These are phyloP conservation scores for Acanthornis magna DNA, from an alignment of 2,797 vertebrate species.

Conservation along the genomic window DNA sequence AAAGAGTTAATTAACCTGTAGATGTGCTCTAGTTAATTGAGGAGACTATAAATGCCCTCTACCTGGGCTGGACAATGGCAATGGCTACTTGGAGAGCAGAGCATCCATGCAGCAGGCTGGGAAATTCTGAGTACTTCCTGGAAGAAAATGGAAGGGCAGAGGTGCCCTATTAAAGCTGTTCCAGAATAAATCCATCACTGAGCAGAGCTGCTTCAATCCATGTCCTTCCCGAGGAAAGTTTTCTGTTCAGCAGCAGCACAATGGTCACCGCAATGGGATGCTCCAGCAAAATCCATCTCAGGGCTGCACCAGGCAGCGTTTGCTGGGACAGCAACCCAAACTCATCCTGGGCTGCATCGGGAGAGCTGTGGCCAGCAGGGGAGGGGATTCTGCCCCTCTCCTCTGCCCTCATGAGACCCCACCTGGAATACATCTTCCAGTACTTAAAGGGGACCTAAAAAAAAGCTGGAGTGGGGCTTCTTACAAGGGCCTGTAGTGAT, in stretches of 20 bases:
- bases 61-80: background rate
- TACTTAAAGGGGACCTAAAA: background rate
- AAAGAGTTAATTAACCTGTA: background rate
- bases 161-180: background rate
- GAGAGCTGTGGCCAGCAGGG: background rate
- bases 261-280: background rate
- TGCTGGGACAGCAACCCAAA: background rate
- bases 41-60: background rate
- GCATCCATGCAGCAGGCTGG: accelerated
- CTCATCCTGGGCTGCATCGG: background rate
- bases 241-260: background rate
- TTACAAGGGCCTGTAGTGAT: background rate
- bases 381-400: background rate
- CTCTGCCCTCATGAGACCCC: too few species aligned
- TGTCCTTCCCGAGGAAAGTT: background rate
- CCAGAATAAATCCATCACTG: background rate
- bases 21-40: background rate
- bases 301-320: background rate
- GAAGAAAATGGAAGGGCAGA: background rate
- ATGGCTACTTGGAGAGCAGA: background rate
- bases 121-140: background rate
- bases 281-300: background rate
- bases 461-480: background rate
- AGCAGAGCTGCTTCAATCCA: background rate
- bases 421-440: background rate